phyloP scores from a whole-genome alignment of 2,797 vertebrate species.

The Tadarida brasiliensis region DNA sequence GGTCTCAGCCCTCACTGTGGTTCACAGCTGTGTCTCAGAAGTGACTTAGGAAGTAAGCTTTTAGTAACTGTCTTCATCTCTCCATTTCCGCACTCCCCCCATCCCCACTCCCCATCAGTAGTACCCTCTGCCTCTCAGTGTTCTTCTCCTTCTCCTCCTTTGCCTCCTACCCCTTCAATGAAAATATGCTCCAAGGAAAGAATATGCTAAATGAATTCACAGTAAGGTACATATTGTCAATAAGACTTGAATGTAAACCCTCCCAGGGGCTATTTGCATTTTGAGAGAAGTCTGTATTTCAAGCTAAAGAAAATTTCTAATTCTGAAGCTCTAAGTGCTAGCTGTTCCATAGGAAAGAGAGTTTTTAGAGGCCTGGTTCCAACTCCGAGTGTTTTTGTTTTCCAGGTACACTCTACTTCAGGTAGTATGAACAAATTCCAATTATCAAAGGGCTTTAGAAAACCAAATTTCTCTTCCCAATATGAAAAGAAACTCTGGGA shows the following conservation, averaged over 20 bases:
- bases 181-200: slow-evolving; percentile 45
- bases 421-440: background rate
- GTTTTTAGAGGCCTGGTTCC: background rate
- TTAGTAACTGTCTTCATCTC: background rate
- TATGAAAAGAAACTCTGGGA: background rate
- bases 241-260: slow-evolving; percentile 14
- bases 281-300: slow-evolving; percentile 55
- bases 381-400: slow-evolving; percentile 59
- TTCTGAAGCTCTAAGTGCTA: slow-evolving; percentile 9
- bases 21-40: slow-evolving; percentile 31
- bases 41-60: background rate
- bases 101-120: background rate
- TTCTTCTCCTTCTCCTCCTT: slow-evolving; percentile 22
- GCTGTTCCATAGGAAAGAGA: background rate
- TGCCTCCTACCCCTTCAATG: background rate
- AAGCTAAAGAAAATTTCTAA: slow-evolving; percentile 21
- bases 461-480: background rate
- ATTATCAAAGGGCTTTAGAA: slow-evolving; percentile 1
- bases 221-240: background rate
- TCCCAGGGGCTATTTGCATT: slow-evolving; percentile 2
- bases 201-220: slow-evolving; percentile 48
- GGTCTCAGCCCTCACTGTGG: background rate
- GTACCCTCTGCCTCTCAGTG: background rate
- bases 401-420: background rate
- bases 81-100: background rate